Base-by-base conservation (phyloP, 53 echinoderm and acorn worm genomes). In the Luidia sarsii region DNA sequence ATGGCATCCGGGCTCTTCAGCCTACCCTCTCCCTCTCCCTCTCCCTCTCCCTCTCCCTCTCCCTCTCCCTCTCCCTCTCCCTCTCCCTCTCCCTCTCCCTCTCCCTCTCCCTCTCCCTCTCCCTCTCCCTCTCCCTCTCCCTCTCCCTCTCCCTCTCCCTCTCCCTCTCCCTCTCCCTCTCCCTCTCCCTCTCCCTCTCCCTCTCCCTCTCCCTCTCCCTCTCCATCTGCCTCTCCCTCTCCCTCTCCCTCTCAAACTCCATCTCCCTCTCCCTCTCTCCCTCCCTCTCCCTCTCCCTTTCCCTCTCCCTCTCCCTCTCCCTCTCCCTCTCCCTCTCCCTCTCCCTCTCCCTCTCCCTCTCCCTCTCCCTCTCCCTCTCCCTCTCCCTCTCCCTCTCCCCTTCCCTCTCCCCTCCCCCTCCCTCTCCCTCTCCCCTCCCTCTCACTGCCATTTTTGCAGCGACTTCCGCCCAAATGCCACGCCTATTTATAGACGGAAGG, bases 141-240 rank as follows among this genome's bases (percentile, higher is more conserved):
- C 70, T 69, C 70, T 69, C 70, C 46, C 70, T 69, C 70, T 69
- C 70, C 46, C 70, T 69, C 70, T 69, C 70, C 46, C 70, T 69
- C 70, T 69, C 70, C 46, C 70, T 69, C 70, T 69, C 70, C 46
- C 70, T 69, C 70, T 69, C 70, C 46, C 70, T 69, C 70, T 69
- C 70, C 46, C 70, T 69, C 70, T 69, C 70, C 46, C 70, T 69
- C 70, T 69, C 70, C 46, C 70, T 69, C 70, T 69, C 70, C 46
- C 70, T 69, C 70, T 69, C 70, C 46, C 70, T 69, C 70, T 69
- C 70, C 46, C 70, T 69, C 70, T 69, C 70, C n/a, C n/a, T n/a
- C n/a, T n/a, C n/a, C n/a, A n/a, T n/a, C n/a, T n/a, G n/a, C n/a
- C n/a, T n/a, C n/a, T n/a, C n/a, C n/a, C n/a, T n/a, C n/a, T n/a